Base-by-base conservation (phyloP, 2,888 invertebrate genomes). In the Syritta pipiens region DNA sequence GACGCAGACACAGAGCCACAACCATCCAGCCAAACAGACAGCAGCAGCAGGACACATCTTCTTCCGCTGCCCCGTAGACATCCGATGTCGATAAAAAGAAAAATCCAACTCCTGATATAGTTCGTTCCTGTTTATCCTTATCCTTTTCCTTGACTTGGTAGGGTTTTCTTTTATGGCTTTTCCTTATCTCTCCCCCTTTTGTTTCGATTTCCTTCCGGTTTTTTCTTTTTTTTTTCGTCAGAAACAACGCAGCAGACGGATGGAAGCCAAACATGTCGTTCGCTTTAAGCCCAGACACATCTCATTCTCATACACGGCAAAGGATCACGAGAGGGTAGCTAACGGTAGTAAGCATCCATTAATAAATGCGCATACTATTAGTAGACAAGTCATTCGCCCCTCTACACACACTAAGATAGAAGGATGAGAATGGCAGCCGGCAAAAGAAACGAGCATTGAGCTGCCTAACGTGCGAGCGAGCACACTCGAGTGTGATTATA, bases 281-380 rank as follows among this genome's bases (percentile, higher is more conserved):
- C n/a, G n/a, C n/a, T n/a, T n/a, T n/a, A n/a, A n/a, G n/a, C n/a
- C n/a, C n/a, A n/a, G n/a, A n/a, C n/a, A n/a, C n/a, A n/a, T n/a
- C n/a, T n/a, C n/a, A n/a, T n/a, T n/a, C n/a, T n/a, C n/a, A n/a
- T n/a, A n/a, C n/a, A n/a, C n/a, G n/a, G n/a, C n/a, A n/a, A n/a
- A n/a, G n/a, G n/a, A n/a, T n/a, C n/a, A n/a, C n/a, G n/a, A n/a
- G n/a, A n/a, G n/a, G n/a, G n/a, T n/a, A n/a, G n/a, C n/a, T n/a
- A n/a, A n/a, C n/a, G n/a, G n/a, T n/a, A n/a, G n/a, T n/a, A n/a
- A n/a, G n/a, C n/a, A n/a, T n/a, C 49, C 62, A 46, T 79, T 79
- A 79, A 79, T 79, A 74, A 74, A 79, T 74, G 74, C 32, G 67
- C 79, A 79, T 79, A 79, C 79, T 74, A 74, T 79, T 79, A 79